phyloP scores from a whole-genome alignment of 2,888 invertebrate species.

The Nomada ruficornis region DNA sequence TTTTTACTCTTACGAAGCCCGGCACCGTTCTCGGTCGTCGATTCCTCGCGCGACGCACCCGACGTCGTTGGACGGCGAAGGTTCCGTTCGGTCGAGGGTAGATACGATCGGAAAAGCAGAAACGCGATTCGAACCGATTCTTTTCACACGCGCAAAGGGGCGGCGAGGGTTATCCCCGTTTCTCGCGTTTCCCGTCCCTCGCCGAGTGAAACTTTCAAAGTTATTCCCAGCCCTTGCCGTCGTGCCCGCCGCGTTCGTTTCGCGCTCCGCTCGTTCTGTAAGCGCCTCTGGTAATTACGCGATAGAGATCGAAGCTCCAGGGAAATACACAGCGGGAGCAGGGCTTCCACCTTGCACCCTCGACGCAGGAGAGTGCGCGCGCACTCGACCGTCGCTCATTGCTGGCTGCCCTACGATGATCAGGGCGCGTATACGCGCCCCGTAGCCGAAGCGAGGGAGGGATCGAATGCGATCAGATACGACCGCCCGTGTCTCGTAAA shows the following conservation, averaged over 20 bases:
- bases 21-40: not conserved
- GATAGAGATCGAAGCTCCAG: conserved; percentile 18
- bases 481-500: not conserved
- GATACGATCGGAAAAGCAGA: not conserved
- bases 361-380: conserved; percentile 48
- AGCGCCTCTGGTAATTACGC: not conserved
- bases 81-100: not conserved
- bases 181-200: no score
- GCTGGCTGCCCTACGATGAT: not conserved
- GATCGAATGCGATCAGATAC: not conserved
- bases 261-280: not conserved
- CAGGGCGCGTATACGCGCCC: not conserved
- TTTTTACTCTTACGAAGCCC: no score
- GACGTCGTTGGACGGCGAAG: not conserved
- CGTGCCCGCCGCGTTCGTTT: not conserved
- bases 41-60: not conserved
- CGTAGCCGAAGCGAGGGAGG: not conserved
- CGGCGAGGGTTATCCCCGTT: not conserved
- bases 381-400: not conserved
- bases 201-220: no score
- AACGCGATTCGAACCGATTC: not conserved
- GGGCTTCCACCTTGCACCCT: conserved; percentile 30
- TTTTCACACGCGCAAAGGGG: not conserved
- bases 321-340: conserved; percentile 14
- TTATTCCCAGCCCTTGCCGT: no score